Base-by-base conservation (phyloP, 2,113 vertebrate genomes). In the Astatoreochromis straeleni region DNA sequence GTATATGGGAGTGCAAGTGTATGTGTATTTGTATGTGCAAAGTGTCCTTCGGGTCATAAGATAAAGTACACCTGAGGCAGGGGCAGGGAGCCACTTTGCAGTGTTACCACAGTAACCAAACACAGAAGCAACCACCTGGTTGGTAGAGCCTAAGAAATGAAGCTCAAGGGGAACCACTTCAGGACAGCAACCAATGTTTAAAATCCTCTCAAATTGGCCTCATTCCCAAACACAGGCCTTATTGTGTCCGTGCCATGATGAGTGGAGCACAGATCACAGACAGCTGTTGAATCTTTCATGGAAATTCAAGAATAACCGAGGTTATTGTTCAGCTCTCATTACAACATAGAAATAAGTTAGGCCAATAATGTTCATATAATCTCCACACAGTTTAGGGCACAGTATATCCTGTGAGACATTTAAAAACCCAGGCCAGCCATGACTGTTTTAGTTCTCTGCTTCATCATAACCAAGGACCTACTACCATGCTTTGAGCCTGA, bases 1-100 rank as follows among this genome's bases (percentile, higher is more conserved):
- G 63, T 12, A 78, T 49, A 78, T 49, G 70, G 24, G 9, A 78
- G 24, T 29, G 24, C 42, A 78, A 49, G 24, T 51, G 83, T 85
- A 81, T 47, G 81, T 65, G 80, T 21, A 70, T 70, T 21, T 84
- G 54, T 57, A 17, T 14, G 82, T 81, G 53, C 82, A 83, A 60
- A 90, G 84, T 82, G 87, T 86, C 88, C 86, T 91, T 65, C 83
- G 79, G 89, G 91, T 94, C 92, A 94, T 95, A 89, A 86, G 91
- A 93, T 92, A 93, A 86, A 95, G 93, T 80, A 91, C 92, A 93
- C 91, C 90, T 92, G 85, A 93, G 86, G 83, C 89, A 90, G 85
- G 84, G 89, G 42, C 86, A 55, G 58, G 29, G 55, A 84, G 70
- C 53, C 81, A 13, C 51, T 84, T 86, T 91, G 79, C 84, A 58